These are phyloP conservation scores for Neria commutata DNA, from an alignment of 2,888 invertebrate species.

Conservation along the genomic window DNA sequence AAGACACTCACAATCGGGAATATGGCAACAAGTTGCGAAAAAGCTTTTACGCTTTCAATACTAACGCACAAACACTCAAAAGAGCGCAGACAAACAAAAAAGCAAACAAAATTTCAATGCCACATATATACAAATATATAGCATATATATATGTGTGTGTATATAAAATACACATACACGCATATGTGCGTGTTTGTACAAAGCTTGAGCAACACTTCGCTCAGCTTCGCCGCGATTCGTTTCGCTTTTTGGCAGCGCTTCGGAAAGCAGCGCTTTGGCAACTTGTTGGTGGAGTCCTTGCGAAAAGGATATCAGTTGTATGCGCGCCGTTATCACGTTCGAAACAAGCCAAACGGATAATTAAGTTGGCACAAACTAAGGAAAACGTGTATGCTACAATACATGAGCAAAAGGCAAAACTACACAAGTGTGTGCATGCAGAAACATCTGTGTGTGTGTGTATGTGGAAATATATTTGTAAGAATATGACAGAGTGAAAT, in stretches of 20 bases:
- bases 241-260: constrained; percentile 22
- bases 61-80: constrained; percentile 18
- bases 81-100: constrained; percentile 10
- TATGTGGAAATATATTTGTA: too few relatives aligned
- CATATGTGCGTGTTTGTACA: neutral
- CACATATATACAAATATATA: too few relatives aligned
- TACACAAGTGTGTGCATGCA: neutral
- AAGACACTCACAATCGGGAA: constrained; percentile 19
- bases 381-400: too few relatives aligned
- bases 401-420: neutral
- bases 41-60: constrained; percentile 45
- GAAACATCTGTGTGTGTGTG: too few relatives aligned
- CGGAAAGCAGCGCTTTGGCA: constrained; percentile 38
- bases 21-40: constrained; percentile 58
- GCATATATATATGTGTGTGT: constrained; percentile 23
- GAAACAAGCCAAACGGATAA: constrained; percentile 22
- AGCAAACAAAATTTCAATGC: constrained; percentile 41
- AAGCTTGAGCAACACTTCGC: neutral
- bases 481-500: too few relatives aligned
- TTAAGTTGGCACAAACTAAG: constrained; percentile 2
- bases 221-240: constrained; percentile 21
- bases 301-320: constrained; percentile 41
- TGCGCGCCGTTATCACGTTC: constrained; percentile 42
- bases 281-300: constrained; percentile 45
- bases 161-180: constrained; percentile 14